Evolutionary conservation across 2,888 invertebrate species (phyloP).

Genomic region (Antheraea yamamai): DNA sequence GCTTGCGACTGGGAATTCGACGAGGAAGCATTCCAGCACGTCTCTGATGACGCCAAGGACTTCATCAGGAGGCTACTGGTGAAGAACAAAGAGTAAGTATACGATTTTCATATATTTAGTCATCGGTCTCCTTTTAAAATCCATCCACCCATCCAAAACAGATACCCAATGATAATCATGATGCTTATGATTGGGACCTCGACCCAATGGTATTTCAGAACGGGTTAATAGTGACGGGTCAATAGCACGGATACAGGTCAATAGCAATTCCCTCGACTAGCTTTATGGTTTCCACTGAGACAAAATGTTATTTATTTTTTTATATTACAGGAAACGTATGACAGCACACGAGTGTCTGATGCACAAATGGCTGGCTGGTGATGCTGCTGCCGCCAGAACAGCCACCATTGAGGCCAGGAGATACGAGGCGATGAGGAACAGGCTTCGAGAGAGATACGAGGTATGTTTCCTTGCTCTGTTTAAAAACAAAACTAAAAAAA

Average conservation of each 20-base stretch:
- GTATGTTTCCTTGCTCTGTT: conserved; percentile 34
- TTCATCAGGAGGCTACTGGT: conserved; percentile 96
- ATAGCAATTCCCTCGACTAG: too few relatives aligned
- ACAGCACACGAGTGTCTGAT: conserved; percentile 98
- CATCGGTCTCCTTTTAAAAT: background rate
- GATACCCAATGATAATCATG: too few relatives aligned
- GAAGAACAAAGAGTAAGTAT: conserved; percentile 94
- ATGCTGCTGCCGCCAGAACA: conserved; percentile 87
- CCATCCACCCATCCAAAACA: too few relatives aligned
- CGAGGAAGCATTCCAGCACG: conserved; percentile 94
- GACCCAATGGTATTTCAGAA: too few relatives aligned
- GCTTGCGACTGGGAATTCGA: conserved; percentile 99
- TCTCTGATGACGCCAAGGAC: conserved; percentile 98
- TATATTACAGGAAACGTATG: conserved; percentile 91
- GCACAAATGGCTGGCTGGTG: conserved; percentile 97
- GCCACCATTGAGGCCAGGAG: conserved; percentile 91
- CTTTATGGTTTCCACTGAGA: background rate
- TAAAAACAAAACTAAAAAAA: background rate
- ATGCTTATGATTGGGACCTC: too few relatives aligned
- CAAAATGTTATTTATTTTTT: background rate
- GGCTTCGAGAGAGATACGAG: conserved; percentile 90
- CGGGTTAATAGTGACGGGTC: too few relatives aligned
- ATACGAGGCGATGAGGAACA: conserved; percentile 93
- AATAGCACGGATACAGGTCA: too few relatives aligned
- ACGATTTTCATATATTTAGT: background rate